Evolutionary conservation across 1,140 invertebrate species (phyloP).

Genomic region (Hestina assimilis): DNA sequence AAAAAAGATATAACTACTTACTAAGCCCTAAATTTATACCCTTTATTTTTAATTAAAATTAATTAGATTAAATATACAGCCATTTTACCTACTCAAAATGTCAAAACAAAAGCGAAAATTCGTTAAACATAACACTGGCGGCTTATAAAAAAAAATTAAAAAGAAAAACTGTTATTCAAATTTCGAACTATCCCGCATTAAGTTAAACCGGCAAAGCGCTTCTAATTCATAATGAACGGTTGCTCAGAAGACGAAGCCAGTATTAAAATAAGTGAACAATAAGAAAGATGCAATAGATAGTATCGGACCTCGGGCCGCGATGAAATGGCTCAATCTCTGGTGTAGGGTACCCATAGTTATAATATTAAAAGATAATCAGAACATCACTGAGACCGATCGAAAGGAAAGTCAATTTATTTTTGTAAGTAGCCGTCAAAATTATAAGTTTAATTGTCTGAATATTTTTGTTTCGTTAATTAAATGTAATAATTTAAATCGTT

Average conservation of each 20-base stretch:
- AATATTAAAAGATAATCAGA: neutral
- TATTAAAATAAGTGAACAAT: conserved; percentile 58
- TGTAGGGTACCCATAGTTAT: conserved; percentile 33
- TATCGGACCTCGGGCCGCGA: conserved; percentile 50
- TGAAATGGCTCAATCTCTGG: conserved; percentile 67
- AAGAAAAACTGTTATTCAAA: conserved; percentile 33
- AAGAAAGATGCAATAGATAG: conserved; percentile 54
- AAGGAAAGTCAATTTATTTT: neutral
- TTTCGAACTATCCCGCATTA: conserved; percentile 39
- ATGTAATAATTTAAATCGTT: no score
- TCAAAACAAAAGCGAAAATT: neutral
- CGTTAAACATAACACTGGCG: no score
- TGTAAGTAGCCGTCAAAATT: neutral
- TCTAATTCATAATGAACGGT: conserved; percentile 71
- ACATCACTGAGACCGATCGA: neutral
- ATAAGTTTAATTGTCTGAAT: no score
- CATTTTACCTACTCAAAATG: no score
- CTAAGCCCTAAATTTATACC: no score
- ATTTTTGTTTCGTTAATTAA: no score
- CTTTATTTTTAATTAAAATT: no score
- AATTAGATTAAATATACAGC: no score
- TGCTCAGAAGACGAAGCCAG: conserved; percentile 24
- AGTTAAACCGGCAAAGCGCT: conserved; percentile 48
- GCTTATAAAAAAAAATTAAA: conserved; percentile 11
- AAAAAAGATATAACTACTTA: neutral